phyloP scores from a whole-genome alignment of 2,113 vertebrate species.

The Hirundichthys speculiger region DNA sequence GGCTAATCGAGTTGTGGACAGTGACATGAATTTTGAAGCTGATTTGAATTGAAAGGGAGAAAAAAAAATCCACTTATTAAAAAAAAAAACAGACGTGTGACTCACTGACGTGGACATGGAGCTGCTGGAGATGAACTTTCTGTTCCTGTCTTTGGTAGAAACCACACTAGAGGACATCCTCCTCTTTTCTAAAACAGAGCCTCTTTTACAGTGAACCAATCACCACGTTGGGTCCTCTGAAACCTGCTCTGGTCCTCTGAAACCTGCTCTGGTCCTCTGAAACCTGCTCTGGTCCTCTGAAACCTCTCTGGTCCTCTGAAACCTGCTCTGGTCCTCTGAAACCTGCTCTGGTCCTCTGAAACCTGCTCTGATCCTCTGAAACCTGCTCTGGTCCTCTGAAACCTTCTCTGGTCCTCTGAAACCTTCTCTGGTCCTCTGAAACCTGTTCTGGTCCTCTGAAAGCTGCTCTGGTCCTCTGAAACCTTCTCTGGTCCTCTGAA shows the following conservation, averaged over 20 bases:
- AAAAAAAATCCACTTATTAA: background rate
- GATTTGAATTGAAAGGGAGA: background rate
- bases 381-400: too few species aligned
- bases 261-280: too few species aligned
- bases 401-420: too few species aligned
- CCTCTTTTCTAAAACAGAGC: background rate
- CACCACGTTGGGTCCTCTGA: background rate
- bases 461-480: too few species aligned
- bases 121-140: constrained; percentile 9
- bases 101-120: constrained; percentile 18
- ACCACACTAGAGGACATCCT: background rate
- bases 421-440: too few species aligned
- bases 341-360: too few species aligned
- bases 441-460: too few species aligned
- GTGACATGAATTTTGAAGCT: background rate
- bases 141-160: constrained; percentile 16
- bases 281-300: too few species aligned
- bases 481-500: too few species aligned
- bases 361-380: too few species aligned
- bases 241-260: constrained; percentile 35
- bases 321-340: too few species aligned
- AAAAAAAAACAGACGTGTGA: constrained; percentile 10
- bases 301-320: too few species aligned
- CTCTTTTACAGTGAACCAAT: constrained; percentile 15
- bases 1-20: background rate